These are phyloP conservation scores for Elmis aenea DNA, from an alignment of 2,888 invertebrate species.

Conservation along the genomic window DNA sequence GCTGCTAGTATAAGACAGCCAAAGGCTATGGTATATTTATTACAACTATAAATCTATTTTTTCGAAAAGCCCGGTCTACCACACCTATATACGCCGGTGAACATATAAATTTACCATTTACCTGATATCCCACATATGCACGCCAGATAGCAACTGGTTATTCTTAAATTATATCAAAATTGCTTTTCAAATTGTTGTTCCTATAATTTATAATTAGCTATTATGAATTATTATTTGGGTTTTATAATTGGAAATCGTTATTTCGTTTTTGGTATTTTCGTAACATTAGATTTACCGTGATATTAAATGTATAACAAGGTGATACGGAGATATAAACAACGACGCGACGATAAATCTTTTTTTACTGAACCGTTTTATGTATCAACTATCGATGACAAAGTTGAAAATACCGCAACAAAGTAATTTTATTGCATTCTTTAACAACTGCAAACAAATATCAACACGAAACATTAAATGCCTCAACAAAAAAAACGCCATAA, in stretches of 20 bases:
- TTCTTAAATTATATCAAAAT: conserved; percentile 23
- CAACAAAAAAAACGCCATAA: too few relatives aligned
- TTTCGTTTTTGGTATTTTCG: too few relatives aligned
- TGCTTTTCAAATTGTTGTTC: conserved; percentile 22
- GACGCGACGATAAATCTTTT: too few relatives aligned
- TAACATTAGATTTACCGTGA: too few relatives aligned
- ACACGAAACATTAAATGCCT: too few relatives aligned
- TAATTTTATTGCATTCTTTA: too few relatives aligned
- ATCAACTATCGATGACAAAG: too few relatives aligned
- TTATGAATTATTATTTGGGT: conserved; percentile 22
- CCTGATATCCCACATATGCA: conserved; percentile 22
- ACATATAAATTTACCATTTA: conserved; percentile 24
- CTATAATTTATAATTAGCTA: conserved; percentile 21
- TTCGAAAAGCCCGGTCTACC: conserved; percentile 26
- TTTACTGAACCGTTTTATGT: too few relatives aligned
- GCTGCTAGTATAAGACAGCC: conserved; percentile 23
- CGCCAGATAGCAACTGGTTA: conserved; percentile 21
- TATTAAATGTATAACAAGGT: too few relatives aligned
- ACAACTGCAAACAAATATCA: too few relatives aligned
- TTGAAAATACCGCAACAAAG: too few relatives aligned
- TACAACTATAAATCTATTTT: conserved; percentile 32
- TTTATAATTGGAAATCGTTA: conserved; percentile 22
- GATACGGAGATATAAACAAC: too few relatives aligned
- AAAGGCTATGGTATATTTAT: conserved; percentile 29
- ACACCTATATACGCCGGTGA: conserved; percentile 21